These are phyloP conservation scores for Venustoraphidia nigricollis DNA, from an alignment of 2,888 invertebrate species.

Conservation along the genomic window DNA sequence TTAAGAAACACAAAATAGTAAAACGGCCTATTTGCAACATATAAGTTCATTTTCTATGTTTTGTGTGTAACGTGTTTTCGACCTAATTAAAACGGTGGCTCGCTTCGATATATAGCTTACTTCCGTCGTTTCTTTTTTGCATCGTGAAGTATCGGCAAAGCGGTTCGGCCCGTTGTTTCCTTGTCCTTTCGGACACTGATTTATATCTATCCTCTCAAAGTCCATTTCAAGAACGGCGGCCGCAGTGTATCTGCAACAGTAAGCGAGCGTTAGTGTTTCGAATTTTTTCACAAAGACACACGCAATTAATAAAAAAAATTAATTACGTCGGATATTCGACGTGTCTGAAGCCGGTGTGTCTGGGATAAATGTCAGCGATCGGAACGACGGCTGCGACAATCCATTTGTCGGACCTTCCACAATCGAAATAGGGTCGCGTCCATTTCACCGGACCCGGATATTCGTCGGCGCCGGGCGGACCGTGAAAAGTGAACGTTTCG, in stretches of 20 bases:
- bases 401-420: conserved; percentile 91
- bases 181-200: conserved; percentile 81
- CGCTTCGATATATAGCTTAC: conserved; percentile 24
- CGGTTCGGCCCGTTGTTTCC: conserved; percentile 81
- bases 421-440: conserved; percentile 93
- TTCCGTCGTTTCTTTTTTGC: conserved; percentile 82
- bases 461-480: conserved; percentile 83
- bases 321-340: conserved; percentile 85
- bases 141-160: conserved; percentile 79
- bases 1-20: no score
- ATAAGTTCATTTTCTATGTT: no score
- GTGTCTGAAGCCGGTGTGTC: conserved; percentile 84
- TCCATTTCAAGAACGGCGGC: conserved; percentile 90
- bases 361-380: conserved; percentile 87
- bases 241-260: conserved; percentile 61
- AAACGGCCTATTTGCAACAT: no score
- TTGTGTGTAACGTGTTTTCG: no score
- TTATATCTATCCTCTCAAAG: conserved; percentile 91
- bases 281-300: neutral
- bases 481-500: conserved; percentile 92
- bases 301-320: conserved; percentile 1
- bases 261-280: conserved; percentile 5
- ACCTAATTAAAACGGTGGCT: no score
- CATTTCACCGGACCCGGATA: conserved; percentile 84
- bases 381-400: conserved; percentile 86